Conservation (phyloP, 1,140 invertebrate genomes). For the Oncopodura yosiiana region DNA sequence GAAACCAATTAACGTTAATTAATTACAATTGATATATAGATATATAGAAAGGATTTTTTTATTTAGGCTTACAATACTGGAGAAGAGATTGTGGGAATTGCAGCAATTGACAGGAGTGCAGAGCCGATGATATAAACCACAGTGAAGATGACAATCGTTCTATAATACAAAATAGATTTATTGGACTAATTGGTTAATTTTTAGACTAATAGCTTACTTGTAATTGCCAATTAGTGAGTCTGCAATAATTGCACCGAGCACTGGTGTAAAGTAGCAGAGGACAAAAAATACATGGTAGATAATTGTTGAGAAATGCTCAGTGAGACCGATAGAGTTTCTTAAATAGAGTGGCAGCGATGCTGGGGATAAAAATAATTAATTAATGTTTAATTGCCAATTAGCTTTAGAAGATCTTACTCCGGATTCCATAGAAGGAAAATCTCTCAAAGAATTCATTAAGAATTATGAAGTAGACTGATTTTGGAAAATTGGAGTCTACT, state of each 20-base stretch:
- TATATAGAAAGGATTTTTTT: too few relatives aligned
- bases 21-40: neutral
- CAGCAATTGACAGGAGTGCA: conserved; percentile 59
- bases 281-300: conserved; percentile 73
- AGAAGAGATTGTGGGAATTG: conserved; percentile 47
- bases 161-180: too few relatives aligned
- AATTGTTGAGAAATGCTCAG: conserved; percentile 57
- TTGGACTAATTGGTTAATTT: too few relatives aligned
- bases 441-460: conserved; percentile 93
- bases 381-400: too few relatives aligned
- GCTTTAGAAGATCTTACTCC: too few relatives aligned
- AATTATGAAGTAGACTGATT: conserved; percentile 85
- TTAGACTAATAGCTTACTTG: conserved; percentile 45
- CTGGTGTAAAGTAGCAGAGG: conserved; percentile 56
- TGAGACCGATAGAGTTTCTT: conserved; percentile 53
- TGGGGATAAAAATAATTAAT: conserved; percentile 43
- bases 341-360: conserved; percentile 75
- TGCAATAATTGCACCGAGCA: conserved; percentile 58
- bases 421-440: conserved; percentile 92
- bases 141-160: conserved; percentile 78
- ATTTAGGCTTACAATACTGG: conserved; percentile 50
- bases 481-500: too few relatives aligned
- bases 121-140: conserved; percentile 77
- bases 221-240: conserved; percentile 80
- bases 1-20: conserved; percentile 34